Conservation (phyloP, 2,113 vertebrate genomes). For the Petrocephalus microphthalmus region DNA sequence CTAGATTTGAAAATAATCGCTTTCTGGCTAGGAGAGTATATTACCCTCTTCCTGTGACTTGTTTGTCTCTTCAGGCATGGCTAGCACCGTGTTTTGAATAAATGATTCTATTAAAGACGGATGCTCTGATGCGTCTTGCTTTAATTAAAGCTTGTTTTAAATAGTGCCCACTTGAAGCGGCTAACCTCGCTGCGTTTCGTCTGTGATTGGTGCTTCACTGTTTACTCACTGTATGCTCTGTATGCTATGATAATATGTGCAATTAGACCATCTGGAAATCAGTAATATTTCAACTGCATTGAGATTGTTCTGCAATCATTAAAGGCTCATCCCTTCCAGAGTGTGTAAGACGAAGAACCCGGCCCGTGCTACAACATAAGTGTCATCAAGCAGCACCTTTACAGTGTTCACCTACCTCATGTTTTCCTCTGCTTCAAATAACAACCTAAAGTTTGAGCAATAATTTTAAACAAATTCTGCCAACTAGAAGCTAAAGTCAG, state of each 20-base stretch:
- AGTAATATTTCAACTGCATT: neutral
- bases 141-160: slow-evolving; percentile 6
- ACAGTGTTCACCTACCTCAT: neutral
- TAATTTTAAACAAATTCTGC: slow-evolving; percentile 9
- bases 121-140: neutral
- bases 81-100: neutral
- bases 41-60: neutral
- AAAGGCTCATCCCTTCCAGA: neutral
- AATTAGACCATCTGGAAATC: neutral
- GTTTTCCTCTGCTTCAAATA: neutral
- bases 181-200: neutral
- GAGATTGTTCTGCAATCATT: neutral
- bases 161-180: neutral
- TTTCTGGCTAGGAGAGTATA: neutral
- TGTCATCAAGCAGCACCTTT: neutral
- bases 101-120: neutral
- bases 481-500: neutral
- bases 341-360: neutral
- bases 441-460: neutral
- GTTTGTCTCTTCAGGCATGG: neutral
- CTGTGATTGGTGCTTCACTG: neutral
- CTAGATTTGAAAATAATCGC: slow-evolving; percentile 8
- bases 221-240: neutral
- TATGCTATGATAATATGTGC: neutral
- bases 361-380: neutral